A percentile compares a stretch with the other conserved stretches of the same genome.
Evolutionary conservation across 2,113 vertebrate species (phyloP).

Genomic region (Agapornis roseicollis): DNA sequence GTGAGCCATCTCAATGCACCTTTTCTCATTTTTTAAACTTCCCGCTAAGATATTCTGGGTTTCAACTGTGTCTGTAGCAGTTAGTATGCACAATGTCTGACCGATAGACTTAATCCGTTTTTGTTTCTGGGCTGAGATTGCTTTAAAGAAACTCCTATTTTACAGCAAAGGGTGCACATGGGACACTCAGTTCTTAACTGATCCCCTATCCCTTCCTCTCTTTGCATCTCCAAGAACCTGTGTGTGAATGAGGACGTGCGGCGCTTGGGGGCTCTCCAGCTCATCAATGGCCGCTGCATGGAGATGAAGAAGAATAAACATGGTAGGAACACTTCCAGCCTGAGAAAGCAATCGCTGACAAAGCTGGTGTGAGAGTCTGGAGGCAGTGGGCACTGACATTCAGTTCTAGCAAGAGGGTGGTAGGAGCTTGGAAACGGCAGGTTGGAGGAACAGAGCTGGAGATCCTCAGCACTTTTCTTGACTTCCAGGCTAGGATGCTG

Average conservation of each 20-base stretch:
- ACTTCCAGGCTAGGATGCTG: neutral
- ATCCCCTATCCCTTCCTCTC: neutral
- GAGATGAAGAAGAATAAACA: conserved; percentile 93
- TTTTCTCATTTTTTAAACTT: neutral
- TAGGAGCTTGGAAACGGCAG: neutral
- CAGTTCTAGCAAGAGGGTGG: neutral
- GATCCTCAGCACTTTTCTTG: neutral
- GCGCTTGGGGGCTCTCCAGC: conserved; percentile 80
- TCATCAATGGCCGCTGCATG: conserved; percentile 92
- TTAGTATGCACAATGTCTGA: neutral
- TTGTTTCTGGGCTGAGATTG: neutral
- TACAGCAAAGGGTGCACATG: neutral
- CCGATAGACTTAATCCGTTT: neutral
- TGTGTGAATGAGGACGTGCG: conserved; percentile 91
- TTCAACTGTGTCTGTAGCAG: neutral
- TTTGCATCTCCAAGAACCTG: conserved; percentile 79
- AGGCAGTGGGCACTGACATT: neutral
- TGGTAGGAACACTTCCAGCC: conserved; percentile 63
- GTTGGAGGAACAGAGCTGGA: neutral
- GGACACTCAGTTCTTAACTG: neutral
- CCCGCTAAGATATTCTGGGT: neutral
- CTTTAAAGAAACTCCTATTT: neutral
- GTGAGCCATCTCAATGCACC: neutral
- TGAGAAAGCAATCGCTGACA: neutral
- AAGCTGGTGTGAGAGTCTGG: neutral